phyloP scores from a whole-genome alignment of 2,113 vertebrate genomes.

The Saccopteryx bilineata region DNA sequence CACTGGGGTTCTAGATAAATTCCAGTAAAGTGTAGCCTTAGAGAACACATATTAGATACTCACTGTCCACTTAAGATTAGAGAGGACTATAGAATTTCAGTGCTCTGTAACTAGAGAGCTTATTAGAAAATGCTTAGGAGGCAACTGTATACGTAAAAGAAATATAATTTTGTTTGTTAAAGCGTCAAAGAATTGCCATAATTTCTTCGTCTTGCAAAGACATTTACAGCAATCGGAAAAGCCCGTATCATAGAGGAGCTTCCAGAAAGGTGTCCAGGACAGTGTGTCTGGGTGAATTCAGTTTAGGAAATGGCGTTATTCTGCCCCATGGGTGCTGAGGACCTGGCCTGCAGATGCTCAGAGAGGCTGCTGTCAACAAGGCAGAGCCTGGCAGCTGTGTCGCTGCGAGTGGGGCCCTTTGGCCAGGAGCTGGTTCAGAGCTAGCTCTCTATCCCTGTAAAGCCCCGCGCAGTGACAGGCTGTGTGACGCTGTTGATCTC shows the following conservation, averaged over 20 bases:
- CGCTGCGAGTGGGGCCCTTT: too few relatives aligned
- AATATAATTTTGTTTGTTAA: constrained; percentile 3
- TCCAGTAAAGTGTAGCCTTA: background rate
- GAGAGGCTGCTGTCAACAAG: too few relatives aligned
- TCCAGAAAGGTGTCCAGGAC: too few relatives aligned
- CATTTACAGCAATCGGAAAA: background rate
- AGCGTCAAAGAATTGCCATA: background rate
- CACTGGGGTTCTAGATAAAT: background rate
- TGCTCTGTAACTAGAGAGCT: background rate
- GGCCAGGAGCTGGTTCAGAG: too few relatives aligned
- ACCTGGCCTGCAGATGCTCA: too few relatives aligned
- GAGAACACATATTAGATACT: background rate
- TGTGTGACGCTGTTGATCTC: constrained; percentile 57
- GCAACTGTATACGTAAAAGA: background rate
- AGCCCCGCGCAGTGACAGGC: constrained; percentile 35
- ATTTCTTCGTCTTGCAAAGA: background rate
- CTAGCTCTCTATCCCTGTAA: background rate
- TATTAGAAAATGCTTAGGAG: constrained; percentile 27
- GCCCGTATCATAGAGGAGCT: background rate
- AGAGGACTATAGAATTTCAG: background rate
- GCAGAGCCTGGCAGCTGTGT: too few relatives aligned
- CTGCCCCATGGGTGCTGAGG: too few relatives aligned
- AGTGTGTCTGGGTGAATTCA: too few relatives aligned
- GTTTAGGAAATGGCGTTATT: too few relatives aligned
- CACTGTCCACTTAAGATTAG: background rate